These are phyloP conservation scores for Adelosebastes latens DNA, from an alignment of 2,797 vertebrate genomes.

Conservation along the genomic window DNA sequence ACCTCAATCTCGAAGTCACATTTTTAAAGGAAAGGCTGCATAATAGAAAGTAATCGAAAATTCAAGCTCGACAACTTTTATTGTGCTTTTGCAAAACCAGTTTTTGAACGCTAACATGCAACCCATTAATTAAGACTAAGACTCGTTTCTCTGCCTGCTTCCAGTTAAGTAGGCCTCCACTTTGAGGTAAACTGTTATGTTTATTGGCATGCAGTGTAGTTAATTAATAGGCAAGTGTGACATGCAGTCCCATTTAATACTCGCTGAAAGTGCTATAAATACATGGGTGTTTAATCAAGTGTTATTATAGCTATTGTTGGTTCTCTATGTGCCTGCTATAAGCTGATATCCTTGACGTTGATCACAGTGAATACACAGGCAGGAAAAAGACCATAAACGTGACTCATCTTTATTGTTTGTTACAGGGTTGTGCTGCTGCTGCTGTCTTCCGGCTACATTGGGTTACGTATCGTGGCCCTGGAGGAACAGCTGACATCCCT, in stretches of 20 bases:
- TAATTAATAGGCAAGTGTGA: not conserved
- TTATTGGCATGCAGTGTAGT: not conserved
- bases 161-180: not conserved
- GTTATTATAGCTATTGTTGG: not conserved
- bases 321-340: not conserved
- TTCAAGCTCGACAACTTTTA: not conserved
- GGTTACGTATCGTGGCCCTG: slow-evolving; percentile 86
- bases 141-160: not conserved
- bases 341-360: not conserved
- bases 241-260: not conserved
- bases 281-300: not conserved
- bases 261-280: not conserved
- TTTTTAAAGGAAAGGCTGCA: not conserved
- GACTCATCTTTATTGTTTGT: not conserved
- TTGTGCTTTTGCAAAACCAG: not conserved
- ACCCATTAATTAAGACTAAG: not conserved
- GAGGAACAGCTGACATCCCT: slow-evolving; percentile 86
- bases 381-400: not conserved
- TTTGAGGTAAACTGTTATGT: not conserved
- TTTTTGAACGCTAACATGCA: not conserved
- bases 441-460: slow-evolving; percentile 90
- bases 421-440: slow-evolving; percentile 86
- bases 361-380: not conserved
- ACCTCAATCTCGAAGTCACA: not conserved
- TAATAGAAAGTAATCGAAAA: not conserved